phyloP scores from a whole-genome alignment of 2,113 vertebrate genomes.

The Benitochromis conjunctus region DNA sequence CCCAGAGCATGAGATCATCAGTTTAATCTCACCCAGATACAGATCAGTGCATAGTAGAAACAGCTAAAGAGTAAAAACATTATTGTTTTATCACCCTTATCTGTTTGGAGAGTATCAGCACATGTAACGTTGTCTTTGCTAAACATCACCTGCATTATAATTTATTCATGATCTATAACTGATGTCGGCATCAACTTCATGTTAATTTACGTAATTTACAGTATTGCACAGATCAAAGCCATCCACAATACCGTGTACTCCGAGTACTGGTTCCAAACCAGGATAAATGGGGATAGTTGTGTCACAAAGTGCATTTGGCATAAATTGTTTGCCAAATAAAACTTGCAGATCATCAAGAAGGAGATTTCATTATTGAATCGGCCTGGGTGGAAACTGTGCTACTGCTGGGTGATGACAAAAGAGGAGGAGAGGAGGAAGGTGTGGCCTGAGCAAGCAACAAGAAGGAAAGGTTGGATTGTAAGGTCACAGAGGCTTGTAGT shows the following conservation, averaged over 20 bases:
- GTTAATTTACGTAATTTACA: neutral
- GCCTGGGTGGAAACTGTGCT: neutral
- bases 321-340: neutral
- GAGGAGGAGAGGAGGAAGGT: neutral
- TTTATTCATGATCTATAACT: conserved; percentile 13
- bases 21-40: conserved; percentile 12
- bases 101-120: neutral
- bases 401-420: neutral
- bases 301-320: neutral
- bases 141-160: neutral
- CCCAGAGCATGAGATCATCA: conserved; percentile 58
- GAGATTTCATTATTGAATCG: neutral
- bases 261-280: neutral
- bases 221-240: neutral
- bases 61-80: neutral
- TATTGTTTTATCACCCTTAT: neutral
- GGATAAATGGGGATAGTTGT: neutral
- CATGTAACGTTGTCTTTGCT: neutral
- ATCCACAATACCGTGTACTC: neutral
- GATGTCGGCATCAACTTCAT: neutral
- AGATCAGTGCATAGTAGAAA: neutral
- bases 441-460: neutral
- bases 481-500: accelerated
- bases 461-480: neutral
- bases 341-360: neutral